Evolutionary conservation across 2,888 invertebrate genomes (phyloP).

Genomic region (Polyommatus iphigenia): DNA sequence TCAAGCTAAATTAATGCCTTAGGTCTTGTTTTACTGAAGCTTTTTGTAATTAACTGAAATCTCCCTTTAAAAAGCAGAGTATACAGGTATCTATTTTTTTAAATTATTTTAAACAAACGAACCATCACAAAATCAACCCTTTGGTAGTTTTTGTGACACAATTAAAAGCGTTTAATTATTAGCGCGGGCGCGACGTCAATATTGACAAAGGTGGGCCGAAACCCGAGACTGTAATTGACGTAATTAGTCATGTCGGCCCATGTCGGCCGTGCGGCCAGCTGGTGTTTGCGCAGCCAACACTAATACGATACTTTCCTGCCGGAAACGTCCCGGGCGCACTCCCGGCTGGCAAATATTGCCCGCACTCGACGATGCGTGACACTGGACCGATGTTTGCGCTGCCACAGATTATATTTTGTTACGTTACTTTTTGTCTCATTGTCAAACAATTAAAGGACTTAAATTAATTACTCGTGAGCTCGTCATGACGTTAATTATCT

Average conservation of each 20-base stretch:
- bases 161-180: conserved; percentile 23
- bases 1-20: too few relatives aligned
- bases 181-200: conserved; percentile 53
- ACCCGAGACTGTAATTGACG: conserved; percentile 78
- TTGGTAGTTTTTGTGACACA: neutral
- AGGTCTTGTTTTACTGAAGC: neutral
- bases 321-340: conserved; percentile 73
- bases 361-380: conserved; percentile 71
- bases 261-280: conserved; percentile 68
- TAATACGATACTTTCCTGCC: conserved; percentile 76
- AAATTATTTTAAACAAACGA: neutral
- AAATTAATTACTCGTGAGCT: too few relatives aligned
- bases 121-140: neutral
- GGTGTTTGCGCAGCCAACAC: conserved; percentile 75
- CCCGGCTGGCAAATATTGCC: conserved; percentile 68
- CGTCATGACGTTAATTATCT: too few relatives aligned
- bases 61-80: neutral
- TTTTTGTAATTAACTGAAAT: neutral
- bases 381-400: conserved; percentile 43
- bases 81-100: neutral
- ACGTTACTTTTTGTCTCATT: neutral
- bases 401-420: neutral
- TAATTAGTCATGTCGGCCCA: conserved; percentile 76
- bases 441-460: neutral
- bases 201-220: conserved; percentile 78